Base-by-base conservation (phyloP, 2,888 invertebrate species). In the Macrophya annulata region DNA sequence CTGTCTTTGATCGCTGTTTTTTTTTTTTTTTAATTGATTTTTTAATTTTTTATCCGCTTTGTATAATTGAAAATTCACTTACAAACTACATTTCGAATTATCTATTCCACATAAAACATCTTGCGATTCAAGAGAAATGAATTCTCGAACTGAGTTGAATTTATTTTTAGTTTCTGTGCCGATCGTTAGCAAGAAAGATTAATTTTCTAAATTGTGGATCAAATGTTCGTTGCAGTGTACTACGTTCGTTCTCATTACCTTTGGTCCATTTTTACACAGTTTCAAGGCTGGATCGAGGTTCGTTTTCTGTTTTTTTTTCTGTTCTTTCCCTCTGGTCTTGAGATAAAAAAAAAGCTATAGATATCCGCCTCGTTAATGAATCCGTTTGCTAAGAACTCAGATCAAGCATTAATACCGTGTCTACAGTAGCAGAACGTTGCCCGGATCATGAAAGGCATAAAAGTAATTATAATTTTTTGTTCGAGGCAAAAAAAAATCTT, bases 201-300 rank as follows among this genome's bases (percentile, higher is more conserved):
- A 43, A 62, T 81, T 81, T 21, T 15, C 10, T 4, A 43, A 40
- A 81, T 25, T 43, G 9, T 31, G n/a, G 62, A 81, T 81, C 59
- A 43, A 62, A 59, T 21, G 37, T 43, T 79, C 15, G 43, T 51
- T 59, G 21, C 31, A 77, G 48, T 81, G 31, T 10, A 43, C 43
- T 62, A n/a, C 37, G 81, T 81, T 81, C 43, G 62, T 81, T 45
- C 81, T 81, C 81, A 81, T 81, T 62, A 81, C 59, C 62, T 59
- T 25, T 81, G 43, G 62, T 62, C 59, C 31, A 81, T 62, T 81
- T 43, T 40, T 37, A 17, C 21, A 21, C 62, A 43, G 15, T 81
- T 40, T 31, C 51, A 81, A 43, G n/a, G 8, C 79, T 81, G 43
- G 48, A 25, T 15, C 48, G 21, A 62, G 59, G 37, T 21, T 43